These are phyloP conservation scores for Styela plicata DNA, from an alignment of 23 tunicate genomes.

Conservation along the genomic window DNA sequence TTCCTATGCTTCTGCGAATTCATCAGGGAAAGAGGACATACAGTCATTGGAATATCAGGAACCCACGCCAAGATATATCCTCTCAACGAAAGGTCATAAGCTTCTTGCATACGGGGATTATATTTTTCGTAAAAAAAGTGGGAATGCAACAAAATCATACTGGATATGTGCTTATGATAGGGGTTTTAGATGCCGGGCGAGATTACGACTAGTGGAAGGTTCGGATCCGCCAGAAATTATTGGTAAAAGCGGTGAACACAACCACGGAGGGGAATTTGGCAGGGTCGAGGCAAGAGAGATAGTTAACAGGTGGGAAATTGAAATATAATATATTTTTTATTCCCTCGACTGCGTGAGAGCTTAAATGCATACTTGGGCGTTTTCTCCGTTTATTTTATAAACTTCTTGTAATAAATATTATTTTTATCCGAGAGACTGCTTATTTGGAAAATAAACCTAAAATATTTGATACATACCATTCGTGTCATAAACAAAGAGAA, in stretches of 20 bases:
- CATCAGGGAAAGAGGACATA: not conserved
- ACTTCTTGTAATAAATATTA: not conserved
- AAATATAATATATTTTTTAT: too few relatives aligned
- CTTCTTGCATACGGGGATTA: not conserved
- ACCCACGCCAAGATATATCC: not conserved
- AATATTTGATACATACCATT: not conserved
- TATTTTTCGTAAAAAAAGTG: slow-evolving; percentile 12
- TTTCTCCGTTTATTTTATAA: not conserved
- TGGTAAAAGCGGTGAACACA: slow-evolving; percentile 9
- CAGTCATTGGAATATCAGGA: not conserved
- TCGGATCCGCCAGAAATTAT: slow-evolving; percentile 10
- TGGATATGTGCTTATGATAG: slow-evolving; percentile 20
- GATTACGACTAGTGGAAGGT: not conserved
- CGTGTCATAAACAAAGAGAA: not conserved
- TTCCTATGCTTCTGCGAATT: not conserved
- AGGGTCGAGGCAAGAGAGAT: slow-evolving; percentile 21
- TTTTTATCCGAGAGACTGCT: not conserved
- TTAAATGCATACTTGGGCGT: too few relatives aligned
- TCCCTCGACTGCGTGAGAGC: too few relatives aligned
- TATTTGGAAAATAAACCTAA: too few relatives aligned
- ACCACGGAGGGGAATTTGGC: slow-evolving; percentile 14
- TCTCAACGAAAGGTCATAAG: slow-evolving; percentile 11
- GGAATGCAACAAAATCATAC: not conserved
- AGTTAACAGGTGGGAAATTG: not conserved
- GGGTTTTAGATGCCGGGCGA: slow-evolving; percentile 16